Percentiles rank a stretch among this genome's conserved stretches.
Conservation (phyloP, 2,113 vertebrate species). For the Cnemophilus loriae region DNA sequence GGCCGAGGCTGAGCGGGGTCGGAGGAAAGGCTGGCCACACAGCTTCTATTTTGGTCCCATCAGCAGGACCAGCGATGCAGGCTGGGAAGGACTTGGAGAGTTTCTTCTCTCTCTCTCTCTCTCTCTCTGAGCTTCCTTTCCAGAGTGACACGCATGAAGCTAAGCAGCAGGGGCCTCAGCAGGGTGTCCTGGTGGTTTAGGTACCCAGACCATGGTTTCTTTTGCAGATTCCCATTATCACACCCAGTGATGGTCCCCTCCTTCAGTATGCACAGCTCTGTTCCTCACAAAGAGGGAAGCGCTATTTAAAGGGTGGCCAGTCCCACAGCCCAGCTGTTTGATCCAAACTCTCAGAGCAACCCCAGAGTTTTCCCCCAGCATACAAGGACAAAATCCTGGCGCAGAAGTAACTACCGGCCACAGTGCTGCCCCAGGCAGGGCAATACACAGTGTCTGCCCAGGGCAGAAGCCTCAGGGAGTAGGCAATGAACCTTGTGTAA, state of each 20-base stretch:
- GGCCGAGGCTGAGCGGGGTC: neutral
- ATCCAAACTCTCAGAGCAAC: neutral
- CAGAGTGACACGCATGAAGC: neutral
- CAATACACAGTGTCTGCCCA: neutral
- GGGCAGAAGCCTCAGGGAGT: neutral
- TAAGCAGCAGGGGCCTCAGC: neutral
- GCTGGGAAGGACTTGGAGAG: neutral
- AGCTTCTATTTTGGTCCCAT: constrained; percentile 42
- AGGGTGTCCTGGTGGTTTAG: neutral
- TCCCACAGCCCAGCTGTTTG: neutral
- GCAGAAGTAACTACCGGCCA: neutral
- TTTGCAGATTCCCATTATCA: neutral
- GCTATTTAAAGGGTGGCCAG: neutral
- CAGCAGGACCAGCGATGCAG: neutral
- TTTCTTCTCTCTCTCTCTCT: neutral
- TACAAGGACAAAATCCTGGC: rapidly evolving
- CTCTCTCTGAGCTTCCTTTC: neutral
- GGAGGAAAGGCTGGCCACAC: neutral
- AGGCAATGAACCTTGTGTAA: rapidly evolving
- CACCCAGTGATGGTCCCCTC: neutral
- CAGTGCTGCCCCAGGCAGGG: neutral
- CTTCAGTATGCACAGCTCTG: neutral
- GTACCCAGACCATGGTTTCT: neutral
- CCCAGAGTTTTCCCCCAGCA: neutral
- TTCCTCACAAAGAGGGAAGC: rapidly evolving